Evolutionary conservation across 1,140 invertebrate genomes (phyloP).

Genomic region (Ostrea edulis): DNA sequence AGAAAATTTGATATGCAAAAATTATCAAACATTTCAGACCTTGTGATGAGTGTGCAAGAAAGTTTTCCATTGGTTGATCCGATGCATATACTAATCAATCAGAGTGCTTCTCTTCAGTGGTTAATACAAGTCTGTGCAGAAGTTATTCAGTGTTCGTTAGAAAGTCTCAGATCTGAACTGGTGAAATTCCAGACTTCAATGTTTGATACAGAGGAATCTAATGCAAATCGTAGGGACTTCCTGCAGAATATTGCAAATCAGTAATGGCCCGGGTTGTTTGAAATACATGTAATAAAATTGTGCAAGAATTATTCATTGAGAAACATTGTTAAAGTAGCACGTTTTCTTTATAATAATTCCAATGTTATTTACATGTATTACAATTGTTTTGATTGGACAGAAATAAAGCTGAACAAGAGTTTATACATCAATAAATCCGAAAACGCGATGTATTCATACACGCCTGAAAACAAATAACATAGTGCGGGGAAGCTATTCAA

Average conservation of each 20-base stretch:
- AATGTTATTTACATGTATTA: no score
- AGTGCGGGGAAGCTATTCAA: no score
- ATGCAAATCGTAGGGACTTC: background rate
- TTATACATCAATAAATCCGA: no score
- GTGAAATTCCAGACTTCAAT: background rate
- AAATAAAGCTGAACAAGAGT: no score
- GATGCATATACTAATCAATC: background rate
- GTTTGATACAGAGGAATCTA: background rate
- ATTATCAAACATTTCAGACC: background rate
- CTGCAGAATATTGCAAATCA: background rate
- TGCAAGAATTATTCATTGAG: background rate
- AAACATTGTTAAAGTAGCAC: no score
- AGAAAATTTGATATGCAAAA: background rate
- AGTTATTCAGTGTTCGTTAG: slow-evolving; percentile 16
- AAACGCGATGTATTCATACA: no score
- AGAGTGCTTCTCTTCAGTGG: slow-evolving; percentile 30
- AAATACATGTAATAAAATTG: background rate
- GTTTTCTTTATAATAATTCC: background rate
- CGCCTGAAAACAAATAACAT: no score
- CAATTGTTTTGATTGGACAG: no score
- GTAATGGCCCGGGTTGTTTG: background rate
- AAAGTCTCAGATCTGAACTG: background rate
- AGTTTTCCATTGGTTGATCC: slow-evolving; percentile 7
- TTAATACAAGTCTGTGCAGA: background rate
- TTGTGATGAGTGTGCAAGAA: background rate